These are phyloP conservation scores for Argopecten irradians DNA, from an alignment of 1,140 invertebrate species.

Conservation along the genomic window DNA sequence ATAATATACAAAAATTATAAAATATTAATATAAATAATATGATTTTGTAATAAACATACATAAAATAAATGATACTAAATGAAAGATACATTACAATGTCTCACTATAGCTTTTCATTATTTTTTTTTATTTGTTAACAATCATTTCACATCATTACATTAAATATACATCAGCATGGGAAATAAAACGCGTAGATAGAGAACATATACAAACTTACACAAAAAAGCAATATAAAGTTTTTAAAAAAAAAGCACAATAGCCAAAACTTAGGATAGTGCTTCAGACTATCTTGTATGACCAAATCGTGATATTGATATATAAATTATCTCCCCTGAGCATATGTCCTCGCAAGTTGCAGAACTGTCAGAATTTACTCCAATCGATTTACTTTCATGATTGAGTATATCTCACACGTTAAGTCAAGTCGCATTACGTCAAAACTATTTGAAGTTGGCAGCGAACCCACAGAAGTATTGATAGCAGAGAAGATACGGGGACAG, in stretches of 20 bases:
- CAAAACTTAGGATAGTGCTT: not conserved
- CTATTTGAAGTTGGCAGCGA: not conserved
- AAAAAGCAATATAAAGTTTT: no score
- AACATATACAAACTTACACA: no score
- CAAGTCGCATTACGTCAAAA: constrained; percentile 21
- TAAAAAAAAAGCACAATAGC: not conserved
- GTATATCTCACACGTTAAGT: constrained; percentile 9
- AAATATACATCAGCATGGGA: no score
- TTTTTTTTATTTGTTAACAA: no score
- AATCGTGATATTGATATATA: not conserved
- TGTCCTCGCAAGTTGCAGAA: constrained; percentile 4
- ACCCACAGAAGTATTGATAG: not conserved
- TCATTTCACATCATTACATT: no score
- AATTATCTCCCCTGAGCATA: constrained; percentile 5
- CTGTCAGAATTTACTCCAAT: constrained; percentile 11
- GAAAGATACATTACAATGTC: no score
- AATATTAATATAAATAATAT: no score
- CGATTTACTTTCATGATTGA: not conserved
- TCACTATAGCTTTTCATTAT: no score
- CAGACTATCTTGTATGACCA: not conserved
- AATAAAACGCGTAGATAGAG: no score
- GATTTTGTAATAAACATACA: no score
- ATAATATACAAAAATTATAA: no score
- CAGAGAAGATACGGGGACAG: not conserved
- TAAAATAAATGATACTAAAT: no score